Base-by-base conservation (phyloP, 1,140 invertebrate genomes). In the Lordiphosa clarofinis region DNA sequence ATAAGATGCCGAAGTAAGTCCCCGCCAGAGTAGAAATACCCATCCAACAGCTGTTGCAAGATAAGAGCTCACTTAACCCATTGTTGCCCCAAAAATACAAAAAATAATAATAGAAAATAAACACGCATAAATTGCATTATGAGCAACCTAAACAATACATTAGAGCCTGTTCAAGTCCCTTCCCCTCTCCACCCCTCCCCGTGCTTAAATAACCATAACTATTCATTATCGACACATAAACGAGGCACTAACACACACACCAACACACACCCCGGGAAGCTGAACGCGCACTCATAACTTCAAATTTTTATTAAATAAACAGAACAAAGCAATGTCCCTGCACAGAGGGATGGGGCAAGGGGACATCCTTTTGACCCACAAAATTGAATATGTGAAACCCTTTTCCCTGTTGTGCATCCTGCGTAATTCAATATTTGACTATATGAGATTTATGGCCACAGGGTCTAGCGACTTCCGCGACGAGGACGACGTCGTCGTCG, bases 381-480 rank as follows among this genome's bases (percentile, higher is more conserved):
- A 81, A 81, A 81, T 82, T 76, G 67, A 61, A 76, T 64, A 62
- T 75, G 56, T 35, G 61, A 56, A 71, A 50, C 15, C 21, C 46
- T 13, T 39, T 21, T 13, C 11, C 24, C 38, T 46, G 35, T 58
- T 31, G 44, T 28, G 47, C 46, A 72, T 78, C 76, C 76, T 68
- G 73, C 69, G 78, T 87, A 87, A 87, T 87, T 87, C 82, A 87
- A 87, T 87, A 87, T 87, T 87, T 87, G 75, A 87, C 84, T 87
- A 87, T 76, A 76, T 72, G 70, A 87, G 82, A 87, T 87, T 87
- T 87, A 87, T 87, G 73, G 73, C 66, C 66, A 76, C 78, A 73
- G 73, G 78, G 55, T 62, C 47, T 58, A 63, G 73, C 56, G 63
- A 71, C 68, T 82, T 76, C 73, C 69, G 78, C 48, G 38, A 33